Conservation (phyloP, 2,888 invertebrate genomes). For the Tachina grossa region DNA sequence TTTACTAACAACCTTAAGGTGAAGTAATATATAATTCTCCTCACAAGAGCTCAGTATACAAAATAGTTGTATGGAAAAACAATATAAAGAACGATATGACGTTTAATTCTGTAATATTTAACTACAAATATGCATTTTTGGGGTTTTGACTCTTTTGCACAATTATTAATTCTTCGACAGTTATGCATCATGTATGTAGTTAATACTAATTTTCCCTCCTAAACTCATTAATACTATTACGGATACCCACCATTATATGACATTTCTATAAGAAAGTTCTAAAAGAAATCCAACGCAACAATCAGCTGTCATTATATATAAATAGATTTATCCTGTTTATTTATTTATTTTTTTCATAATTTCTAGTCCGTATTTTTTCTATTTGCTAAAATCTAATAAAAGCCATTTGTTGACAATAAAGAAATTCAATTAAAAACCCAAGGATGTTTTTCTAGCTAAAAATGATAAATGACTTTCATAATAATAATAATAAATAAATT, state of each 20-base stretch:
- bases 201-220: too few species aligned
- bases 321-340: slow-evolving; percentile 21
- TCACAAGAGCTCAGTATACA: too few species aligned
- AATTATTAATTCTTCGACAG: too few species aligned
- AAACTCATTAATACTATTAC: not conserved
- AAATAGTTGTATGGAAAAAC: too few species aligned
- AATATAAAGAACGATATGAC: too few species aligned
- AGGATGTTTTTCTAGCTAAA: slow-evolving; percentile 40
- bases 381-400: not conserved
- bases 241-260: not conserved
- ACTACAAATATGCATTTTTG: too few species aligned
- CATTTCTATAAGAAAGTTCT: not conserved
- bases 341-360: not conserved
- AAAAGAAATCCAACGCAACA: slow-evolving; percentile 11
- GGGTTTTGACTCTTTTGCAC: too few species aligned
- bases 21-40: too few species aligned
- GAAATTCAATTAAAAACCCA: slow-evolving; percentile 54
- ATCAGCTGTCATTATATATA: slow-evolving; percentile 25
- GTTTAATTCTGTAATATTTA: too few species aligned
- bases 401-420: slow-evolving; percentile 13
- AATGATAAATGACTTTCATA: slow-evolving; percentile 58
- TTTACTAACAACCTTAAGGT: too few species aligned
- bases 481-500: slow-evolving; percentile 26
- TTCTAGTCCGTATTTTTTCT: not conserved
- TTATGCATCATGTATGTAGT: too few species aligned